Base-by-base conservation (phyloP, 2,797 vertebrate species). In the Peromyscus eremicus region DNA sequence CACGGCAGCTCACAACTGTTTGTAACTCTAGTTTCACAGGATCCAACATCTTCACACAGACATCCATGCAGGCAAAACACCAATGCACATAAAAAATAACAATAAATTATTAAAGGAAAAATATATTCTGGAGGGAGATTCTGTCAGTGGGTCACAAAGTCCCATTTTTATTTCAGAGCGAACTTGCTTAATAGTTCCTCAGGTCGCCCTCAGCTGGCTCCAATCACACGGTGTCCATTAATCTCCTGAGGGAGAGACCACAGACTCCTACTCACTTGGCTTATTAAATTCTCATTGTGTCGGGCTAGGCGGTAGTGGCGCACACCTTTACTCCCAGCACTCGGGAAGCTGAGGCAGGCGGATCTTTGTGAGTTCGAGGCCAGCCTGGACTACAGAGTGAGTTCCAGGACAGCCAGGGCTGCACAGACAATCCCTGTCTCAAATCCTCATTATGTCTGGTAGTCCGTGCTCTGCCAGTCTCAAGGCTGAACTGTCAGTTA, bases 381-480 rank as follows among this genome's bases (percentile, higher is more conserved):
- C 23, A 82, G 55, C n/a, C 55, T 60, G n/a, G 55, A 60, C 80
- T 40, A 40, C n/a, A 82, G 23, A 82, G 55, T 27, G 12, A 60
- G 23, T 60, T 40, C 19, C n/a, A 60, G 80, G n/a, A 60, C 6
- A 60, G n/a, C 23, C 55, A 46, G 11, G 21, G 52, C 34, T 57
- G 60, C 55, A 82, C 6, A 82, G n/a, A 82, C 16, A 82, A 37
- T 27, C 23, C 79, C 52, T 81, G 12, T 9, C 23, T 55, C 2
- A 90, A 27, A 70, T 89, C 92, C 68, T 89, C 76, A 79, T 8
- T 81, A 52, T 52, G 32, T 91, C 77, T 91, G 46, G 43, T 5
- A 34, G 49, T 64, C 95, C 93, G 66, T 81, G n/a, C 73, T 96
- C 95, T 79, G 46, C 7, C 2, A 91, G 90, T 94, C 76, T 95